Conservation (phyloP, 2,888 invertebrate genomes). For the Urechis unicinctus region DNA sequence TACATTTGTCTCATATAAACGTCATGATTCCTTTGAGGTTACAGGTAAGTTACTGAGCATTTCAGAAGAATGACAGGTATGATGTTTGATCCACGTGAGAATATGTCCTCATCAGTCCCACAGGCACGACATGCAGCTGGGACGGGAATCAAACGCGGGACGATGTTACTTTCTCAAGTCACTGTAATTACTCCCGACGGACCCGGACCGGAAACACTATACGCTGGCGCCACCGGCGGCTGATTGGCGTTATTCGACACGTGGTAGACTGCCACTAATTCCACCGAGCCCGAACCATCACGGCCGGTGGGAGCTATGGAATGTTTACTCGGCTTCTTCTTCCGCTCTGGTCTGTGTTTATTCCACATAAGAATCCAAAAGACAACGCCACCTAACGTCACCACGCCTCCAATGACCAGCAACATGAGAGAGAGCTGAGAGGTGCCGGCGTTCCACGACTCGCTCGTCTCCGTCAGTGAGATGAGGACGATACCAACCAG, state of each 20-base stretch:
- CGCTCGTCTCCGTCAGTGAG: background rate
- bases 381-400: conserved; percentile 10
- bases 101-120: no score
- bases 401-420: conserved; percentile 13
- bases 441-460: conserved; percentile 8
- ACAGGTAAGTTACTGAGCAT: no score
- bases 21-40: no score
- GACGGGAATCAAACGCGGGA: no score
- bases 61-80: no score
- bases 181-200: background rate
- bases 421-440: conserved; percentile 8
- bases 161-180: no score
- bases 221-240: background rate
- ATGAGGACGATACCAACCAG: conserved; percentile 14
- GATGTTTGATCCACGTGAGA: no score
- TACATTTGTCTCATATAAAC: no score
- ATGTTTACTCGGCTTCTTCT: background rate
- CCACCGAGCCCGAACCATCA: no score
- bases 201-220: background rate
- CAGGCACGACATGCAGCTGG: no score
- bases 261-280: background rate
- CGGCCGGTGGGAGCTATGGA: background rate
- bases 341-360: conserved; percentile 3
- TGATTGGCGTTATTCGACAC: no score
- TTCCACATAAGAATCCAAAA: conserved; percentile 11